These are phyloP conservation scores for Heliconius ethilla DNA, from an alignment of 2,888 invertebrate species.

Conservation along the genomic window DNA sequence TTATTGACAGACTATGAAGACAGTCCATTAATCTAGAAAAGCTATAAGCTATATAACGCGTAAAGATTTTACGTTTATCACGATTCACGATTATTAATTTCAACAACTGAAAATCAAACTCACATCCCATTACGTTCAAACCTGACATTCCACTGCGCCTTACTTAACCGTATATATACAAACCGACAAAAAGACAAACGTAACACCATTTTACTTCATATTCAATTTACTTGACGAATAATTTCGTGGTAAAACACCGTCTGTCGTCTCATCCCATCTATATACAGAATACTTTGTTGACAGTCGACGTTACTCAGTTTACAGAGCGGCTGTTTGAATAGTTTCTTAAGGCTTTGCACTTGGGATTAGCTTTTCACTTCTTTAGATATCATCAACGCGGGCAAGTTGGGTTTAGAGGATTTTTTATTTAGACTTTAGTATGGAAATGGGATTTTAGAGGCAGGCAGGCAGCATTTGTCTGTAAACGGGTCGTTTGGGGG, in stretches of 20 bases:
- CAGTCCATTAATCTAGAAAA: too few species aligned
- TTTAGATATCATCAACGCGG: constrained; percentile 9
- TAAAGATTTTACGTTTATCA: too few species aligned
- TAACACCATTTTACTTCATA: neutral
- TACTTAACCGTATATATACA: too few species aligned
- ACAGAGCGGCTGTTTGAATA: constrained; percentile 12
- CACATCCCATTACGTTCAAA: neutral
- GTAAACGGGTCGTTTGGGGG: neutral
- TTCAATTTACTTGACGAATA: neutral
- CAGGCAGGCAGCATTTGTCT: too few species aligned
- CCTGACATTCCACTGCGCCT: neutral
- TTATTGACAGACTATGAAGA: too few species aligned
- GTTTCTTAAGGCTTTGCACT: constrained; percentile 15
- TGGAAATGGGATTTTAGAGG: neutral
- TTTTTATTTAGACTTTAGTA: neutral
- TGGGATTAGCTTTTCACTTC: constrained; percentile 11
- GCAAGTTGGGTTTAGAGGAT: neutral
- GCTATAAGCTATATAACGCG: too few species aligned
- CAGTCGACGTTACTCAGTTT: constrained; percentile 13
- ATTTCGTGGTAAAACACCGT: neutral
- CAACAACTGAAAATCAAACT: neutral
- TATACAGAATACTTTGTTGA: neutral
- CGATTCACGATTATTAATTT: too few species aligned
- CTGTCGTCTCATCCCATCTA: neutral
- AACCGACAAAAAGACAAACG: neutral